Evolutionary conservation across 2,113 vertebrate species (phyloP), one percentile per base, ranked within the genome.

Genomic region (Ascaphus truei): DNA sequence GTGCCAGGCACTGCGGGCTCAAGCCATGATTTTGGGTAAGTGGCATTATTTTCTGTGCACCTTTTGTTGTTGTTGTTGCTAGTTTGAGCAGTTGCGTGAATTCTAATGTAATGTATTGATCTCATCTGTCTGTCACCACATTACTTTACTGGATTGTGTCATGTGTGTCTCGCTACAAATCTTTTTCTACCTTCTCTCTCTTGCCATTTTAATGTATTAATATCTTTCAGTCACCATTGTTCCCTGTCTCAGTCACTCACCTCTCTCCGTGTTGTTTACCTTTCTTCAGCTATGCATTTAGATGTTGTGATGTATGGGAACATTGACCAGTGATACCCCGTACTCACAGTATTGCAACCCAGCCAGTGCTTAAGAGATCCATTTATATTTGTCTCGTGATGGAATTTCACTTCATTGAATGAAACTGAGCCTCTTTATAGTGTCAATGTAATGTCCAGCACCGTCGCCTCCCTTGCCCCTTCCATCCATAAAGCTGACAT

Each of bases 21-120:
- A 53, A 53, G 61, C 56, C 56, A 77, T 77, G 76, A 77, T 77
- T 59, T 68, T 77, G 45, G 76, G 76, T 77, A 64, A 77, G 76
- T 71, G 41, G 31, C 31, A 30, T 53, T 26, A n/a, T 34, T 20
- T 52, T 59, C 37, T 11, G n/a, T n/a, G 20, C 34, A 39, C 29
- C 59, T 39, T 55, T 37, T 34, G 9, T 55, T 27, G 34, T 51
- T 59, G 37, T 68, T 68, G 30, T 48, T 50, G 16, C 39, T n/a
- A 25, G 29, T 30, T 58, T 31, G n/a, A 37, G 47, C 50, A 6
- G 33, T 53, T 39, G 31, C 30, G 33, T 20, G 34, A 53, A 31
- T 23, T 1, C 15, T 55, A 39, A 43, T 69, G 66, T 45, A 48
- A 48, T 60, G 23, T 39, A 60, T 66, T 41, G 33, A 64, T 31